These are phyloP conservation scores for western clawed frog (Xenopus tropicalis) DNA, from an alignment of 2,113 vertebrate genomes.

Conservation along the genomic window UCB_Xtro_10.0 CM004449.2:84215501-84216000, in stretches of 20 bases:
- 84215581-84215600: conserved; percentile 5
- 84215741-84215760: not conserved
- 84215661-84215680: conserved; percentile 29
- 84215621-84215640: conserved; percentile 9
- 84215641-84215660: conserved; percentile 29
- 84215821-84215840: too few relatives aligned
- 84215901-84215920: too few relatives aligned
- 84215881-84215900: too few relatives aligned
- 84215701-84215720: conserved; percentile 12
- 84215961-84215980: too few relatives aligned
- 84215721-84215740: conserved; percentile 16
- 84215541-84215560: not conserved
- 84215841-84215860: too few relatives aligned
- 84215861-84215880: too few relatives aligned
- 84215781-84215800: not conserved
- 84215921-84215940: too few relatives aligned
- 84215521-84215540: too few relatives aligned
- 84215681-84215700: conserved; percentile 16
- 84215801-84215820: not conserved
- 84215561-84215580: conserved; percentile 12
- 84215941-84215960: too few relatives aligned
- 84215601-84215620: conserved; percentile 26
- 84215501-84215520: too few relatives aligned
- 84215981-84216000: too few relatives aligned
- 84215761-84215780: not conserved